phyloP scores from a whole-genome alignment of 2,113 vertebrate genomes.

The Cyprinodon tularosa region DNA sequence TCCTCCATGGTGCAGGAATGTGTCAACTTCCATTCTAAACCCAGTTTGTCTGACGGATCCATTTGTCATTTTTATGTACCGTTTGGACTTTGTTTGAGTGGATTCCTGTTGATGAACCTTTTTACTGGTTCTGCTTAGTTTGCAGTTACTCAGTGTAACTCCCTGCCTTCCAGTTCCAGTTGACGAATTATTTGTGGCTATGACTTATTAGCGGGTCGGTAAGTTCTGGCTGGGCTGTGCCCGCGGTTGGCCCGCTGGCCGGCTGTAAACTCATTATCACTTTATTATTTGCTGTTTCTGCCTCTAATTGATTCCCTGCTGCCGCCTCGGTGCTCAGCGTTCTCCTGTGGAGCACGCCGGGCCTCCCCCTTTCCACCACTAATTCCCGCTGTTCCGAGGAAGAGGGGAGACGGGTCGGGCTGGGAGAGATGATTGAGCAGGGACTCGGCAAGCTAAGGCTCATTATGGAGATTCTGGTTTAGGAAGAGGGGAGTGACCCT shows the following conservation, averaged over 20 bases:
- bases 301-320: slow-evolving; percentile 68
- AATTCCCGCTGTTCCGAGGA: background rate
- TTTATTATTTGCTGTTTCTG: slow-evolving; percentile 66
- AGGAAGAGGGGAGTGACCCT: slow-evolving; percentile 12
- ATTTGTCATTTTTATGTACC: too few relatives aligned
- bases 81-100: too few relatives aligned
- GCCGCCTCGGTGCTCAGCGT: slow-evolving; percentile 12
- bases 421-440: background rate
- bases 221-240: slow-evolving; percentile 49
- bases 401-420: slow-evolving; percentile 15
- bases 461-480: slow-evolving; percentile 37
- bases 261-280: slow-evolving; percentile 66
- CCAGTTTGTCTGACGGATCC: too few relatives aligned
- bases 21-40: too few relatives aligned
- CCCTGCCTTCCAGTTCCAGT: slow-evolving; percentile 16
- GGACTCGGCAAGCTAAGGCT: slow-evolving; percentile 17
- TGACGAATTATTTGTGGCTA: slow-evolving; percentile 38
- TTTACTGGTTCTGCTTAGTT: too few relatives aligned
- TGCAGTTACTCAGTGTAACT: background rate
- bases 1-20: too few relatives aligned
- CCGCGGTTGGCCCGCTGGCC: slow-evolving; percentile 48
- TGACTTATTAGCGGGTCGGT: slow-evolving; percentile 56
- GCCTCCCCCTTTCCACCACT: background rate
- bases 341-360: slow-evolving; percentile 17
- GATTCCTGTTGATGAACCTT: too few relatives aligned